Evolutionary conservation across 2,888 invertebrate species (phyloP).

Genomic region (Parnassius glacialis): DNA sequence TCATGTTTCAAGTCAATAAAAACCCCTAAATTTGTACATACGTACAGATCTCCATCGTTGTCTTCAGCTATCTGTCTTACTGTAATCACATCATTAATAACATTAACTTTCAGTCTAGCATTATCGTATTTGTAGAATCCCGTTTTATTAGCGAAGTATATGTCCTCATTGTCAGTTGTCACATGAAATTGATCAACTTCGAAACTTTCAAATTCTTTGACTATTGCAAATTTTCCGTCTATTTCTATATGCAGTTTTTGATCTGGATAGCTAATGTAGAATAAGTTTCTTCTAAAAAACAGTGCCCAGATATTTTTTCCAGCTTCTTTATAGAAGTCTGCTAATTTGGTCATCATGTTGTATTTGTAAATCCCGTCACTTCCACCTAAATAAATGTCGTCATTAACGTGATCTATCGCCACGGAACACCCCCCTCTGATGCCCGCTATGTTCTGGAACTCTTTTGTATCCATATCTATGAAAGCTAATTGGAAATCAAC

Average conservation of each 20-base stretch:
- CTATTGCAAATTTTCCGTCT: constrained; percentile 50
- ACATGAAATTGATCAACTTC: constrained; percentile 59
- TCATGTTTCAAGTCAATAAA: constrained; percentile 35
- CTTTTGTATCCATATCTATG: constrained; percentile 47
- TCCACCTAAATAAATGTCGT: constrained; percentile 59
- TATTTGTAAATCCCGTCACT: constrained; percentile 62
- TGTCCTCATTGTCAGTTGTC: constrained; percentile 36
- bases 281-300: constrained; percentile 52
- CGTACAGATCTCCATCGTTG: constrained; percentile 48
- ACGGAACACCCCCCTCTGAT: constrained; percentile 57
- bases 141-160: constrained; percentile 56
- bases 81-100: constrained; percentile 46
- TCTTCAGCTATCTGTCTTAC: constrained; percentile 62
- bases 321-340: constrained; percentile 54
- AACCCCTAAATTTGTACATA: constrained; percentile 56
- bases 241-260: constrained; percentile 54
- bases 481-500: constrained; percentile 56
- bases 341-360: constrained; percentile 52
- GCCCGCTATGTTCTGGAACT: constrained; percentile 49
- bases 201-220: constrained; percentile 54
- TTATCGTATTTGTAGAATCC: constrained; percentile 53
- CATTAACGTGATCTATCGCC: constrained; percentile 52
- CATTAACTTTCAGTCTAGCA: constrained; percentile 30
- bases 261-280: constrained; percentile 62
- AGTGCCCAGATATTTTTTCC: constrained; percentile 58